Evolutionary conservation across 2,888 invertebrate species (phyloP).

Genomic region (Cataglyphis albicans): DNA sequence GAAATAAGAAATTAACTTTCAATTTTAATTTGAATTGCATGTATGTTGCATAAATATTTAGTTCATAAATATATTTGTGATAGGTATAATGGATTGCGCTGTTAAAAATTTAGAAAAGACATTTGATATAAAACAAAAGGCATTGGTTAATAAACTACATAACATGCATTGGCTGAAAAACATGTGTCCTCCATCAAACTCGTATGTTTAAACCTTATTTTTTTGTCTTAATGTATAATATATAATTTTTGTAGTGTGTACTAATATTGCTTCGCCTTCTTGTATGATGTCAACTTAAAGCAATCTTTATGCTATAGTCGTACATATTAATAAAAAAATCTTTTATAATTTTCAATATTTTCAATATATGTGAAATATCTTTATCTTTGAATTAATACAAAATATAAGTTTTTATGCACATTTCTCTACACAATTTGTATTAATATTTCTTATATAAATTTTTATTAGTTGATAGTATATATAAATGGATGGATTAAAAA

Average conservation of each 20-base stretch:
- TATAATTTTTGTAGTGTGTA: slow-evolving; percentile 10
- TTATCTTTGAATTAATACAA: background rate
- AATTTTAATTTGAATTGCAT: background rate
- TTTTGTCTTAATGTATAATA: slow-evolving; percentile 51
- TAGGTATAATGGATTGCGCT: slow-evolving; percentile 71
- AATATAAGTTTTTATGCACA: background rate
- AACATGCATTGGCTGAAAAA: slow-evolving; percentile 79
- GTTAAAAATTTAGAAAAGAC: slow-evolving; percentile 62
- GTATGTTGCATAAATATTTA: slow-evolving; percentile 13
- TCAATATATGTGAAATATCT: background rate
- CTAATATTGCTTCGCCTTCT: slow-evolving; percentile 12
- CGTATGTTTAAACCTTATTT: slow-evolving; percentile 67
- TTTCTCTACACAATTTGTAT: background rate
- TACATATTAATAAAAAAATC: background rate
- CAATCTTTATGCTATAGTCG: background rate
- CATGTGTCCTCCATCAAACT: slow-evolving; percentile 64
- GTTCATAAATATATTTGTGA: slow-evolving; percentile 60
- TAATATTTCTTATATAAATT: slow-evolving; percentile 20
- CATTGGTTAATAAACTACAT: slow-evolving; percentile 72
- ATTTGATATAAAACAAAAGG: slow-evolving; percentile 58
- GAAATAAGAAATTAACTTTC: background rate
- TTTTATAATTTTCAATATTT: background rate
- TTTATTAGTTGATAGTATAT: slow-evolving; percentile 3
- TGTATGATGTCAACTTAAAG: background rate
- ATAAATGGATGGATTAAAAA: slow-evolving; percentile 10